Evolutionary conservation across 2,797 vertebrate species (phyloP).

Genomic region (Mus minutoides): DNA sequence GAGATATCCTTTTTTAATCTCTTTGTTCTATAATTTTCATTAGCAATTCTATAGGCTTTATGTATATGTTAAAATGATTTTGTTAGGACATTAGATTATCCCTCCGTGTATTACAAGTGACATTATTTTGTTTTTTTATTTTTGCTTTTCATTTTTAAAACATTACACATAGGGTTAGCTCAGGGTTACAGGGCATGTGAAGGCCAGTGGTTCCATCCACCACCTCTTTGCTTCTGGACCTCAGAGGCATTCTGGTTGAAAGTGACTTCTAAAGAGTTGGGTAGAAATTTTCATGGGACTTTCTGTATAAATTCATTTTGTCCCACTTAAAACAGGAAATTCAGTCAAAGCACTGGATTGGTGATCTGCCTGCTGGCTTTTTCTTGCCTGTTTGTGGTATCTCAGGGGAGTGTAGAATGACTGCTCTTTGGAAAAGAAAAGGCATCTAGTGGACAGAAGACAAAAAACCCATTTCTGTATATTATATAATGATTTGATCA

Average conservation of each 20-base stretch:
- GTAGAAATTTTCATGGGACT: constrained; percentile 89
- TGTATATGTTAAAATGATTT: neutral
- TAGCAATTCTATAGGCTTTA: neutral
- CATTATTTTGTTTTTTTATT: neutral
- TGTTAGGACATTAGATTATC: neutral
- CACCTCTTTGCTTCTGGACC: neutral
- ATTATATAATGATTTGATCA: neutral
- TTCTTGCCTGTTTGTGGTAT: constrained; percentile 90
- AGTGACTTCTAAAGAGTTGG: neutral
- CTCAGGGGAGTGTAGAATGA: constrained; percentile 93
- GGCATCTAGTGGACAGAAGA: constrained; percentile 71
- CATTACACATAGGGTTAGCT: neutral
- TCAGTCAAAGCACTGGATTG: constrained; percentile 95
- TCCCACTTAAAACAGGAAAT: constrained; percentile 97
- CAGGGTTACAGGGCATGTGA: too few species aligned
- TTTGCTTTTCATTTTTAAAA: neutral
- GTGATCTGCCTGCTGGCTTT: constrained; percentile 95
- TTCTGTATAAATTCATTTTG: constrained; percentile 96
- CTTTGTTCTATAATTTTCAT: neutral
- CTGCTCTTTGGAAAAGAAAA: constrained; percentile 94
- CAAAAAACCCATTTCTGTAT: neutral
- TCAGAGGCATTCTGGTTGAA: neutral
- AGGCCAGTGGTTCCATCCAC: too few species aligned
- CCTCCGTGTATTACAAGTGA: neutral
- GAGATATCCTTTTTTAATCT: neutral